Percentiles rank a stretch among this genome's conserved stretches.
These are phyloP conservation scores for Macaca fascicularis DNA, from an alignment of 2,113 vertebrate genomes.

Conservation along the genomic window DNA sequence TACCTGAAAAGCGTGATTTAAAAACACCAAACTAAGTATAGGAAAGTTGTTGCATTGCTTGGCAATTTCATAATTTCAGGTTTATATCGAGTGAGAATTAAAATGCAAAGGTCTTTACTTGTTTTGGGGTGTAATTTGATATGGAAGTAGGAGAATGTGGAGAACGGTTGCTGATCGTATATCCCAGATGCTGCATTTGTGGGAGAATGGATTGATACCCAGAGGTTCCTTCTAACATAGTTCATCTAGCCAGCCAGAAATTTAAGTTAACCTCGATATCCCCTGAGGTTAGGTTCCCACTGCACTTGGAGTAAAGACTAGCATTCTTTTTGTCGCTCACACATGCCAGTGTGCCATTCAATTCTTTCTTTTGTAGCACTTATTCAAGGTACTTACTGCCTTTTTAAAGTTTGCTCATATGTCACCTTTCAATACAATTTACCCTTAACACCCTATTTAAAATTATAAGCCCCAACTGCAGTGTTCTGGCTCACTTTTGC, in stretches of 20 bases:
- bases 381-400: not conserved
- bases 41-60: not conserved
- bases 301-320: not conserved
- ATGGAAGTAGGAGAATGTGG: not conserved
- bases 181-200: not conserved
- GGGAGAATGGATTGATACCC: not conserved
- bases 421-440: not conserved
- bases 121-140: not conserved
- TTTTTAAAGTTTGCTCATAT: not conserved
- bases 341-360: too few relatives aligned
- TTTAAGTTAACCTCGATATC: not conserved
- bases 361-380: not conserved
- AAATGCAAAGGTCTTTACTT: not conserved
- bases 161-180: not conserved
- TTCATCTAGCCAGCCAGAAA: not conserved
- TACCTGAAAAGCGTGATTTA: not conserved
- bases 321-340: not conserved
- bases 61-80: not conserved
- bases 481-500: not conserved
- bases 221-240: not conserved
- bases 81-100: not conserved
- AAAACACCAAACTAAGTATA: not conserved
- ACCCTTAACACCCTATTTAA: not conserved
- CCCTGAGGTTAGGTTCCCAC: not conserved
- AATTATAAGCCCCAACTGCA: rapidly evolving